Conservation (phyloP, 2,797 vertebrate species). For the Vespertilio murinus region DNA sequence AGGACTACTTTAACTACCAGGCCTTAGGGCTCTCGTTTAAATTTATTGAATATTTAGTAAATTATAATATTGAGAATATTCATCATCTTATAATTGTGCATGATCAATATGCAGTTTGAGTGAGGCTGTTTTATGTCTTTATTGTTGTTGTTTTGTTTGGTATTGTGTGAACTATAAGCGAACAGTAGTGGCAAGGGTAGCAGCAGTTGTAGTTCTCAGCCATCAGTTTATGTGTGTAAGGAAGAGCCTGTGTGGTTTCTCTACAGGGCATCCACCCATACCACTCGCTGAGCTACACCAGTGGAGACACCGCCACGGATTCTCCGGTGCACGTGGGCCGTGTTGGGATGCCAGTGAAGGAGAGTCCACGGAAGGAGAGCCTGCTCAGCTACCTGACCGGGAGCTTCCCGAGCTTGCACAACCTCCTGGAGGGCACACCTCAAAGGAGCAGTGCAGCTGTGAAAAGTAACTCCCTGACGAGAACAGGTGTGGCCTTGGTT, state of each 20-base stretch:
- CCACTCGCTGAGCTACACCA: constrained; percentile 98
- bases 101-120: neutral
- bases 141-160: neutral
- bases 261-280: constrained; percentile 96
- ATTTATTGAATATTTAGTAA: neutral
- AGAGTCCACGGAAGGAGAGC: constrained; percentile 97
- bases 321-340: constrained; percentile 95
- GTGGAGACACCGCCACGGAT: constrained; percentile 97
- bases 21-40: neutral
- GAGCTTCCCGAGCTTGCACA: constrained; percentile 97
- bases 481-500: constrained; percentile 88
- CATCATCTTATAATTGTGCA: neutral
- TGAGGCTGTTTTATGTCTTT: neutral
- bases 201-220: neutral
- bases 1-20: neutral
- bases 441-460: constrained; percentile 88
- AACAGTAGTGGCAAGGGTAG: neutral
- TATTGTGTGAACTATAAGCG: neutral
- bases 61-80: neutral
- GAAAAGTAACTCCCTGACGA: constrained; percentile 94
- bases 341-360: constrained; percentile 88
- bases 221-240: neutral
- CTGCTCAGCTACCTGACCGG: constrained; percentile 97
- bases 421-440: constrained; percentile 95
- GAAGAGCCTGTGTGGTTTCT: neutral